Evolutionary conservation across 2,888 invertebrate genomes (phyloP).

Genomic region (Corbicula japonica): DNA sequence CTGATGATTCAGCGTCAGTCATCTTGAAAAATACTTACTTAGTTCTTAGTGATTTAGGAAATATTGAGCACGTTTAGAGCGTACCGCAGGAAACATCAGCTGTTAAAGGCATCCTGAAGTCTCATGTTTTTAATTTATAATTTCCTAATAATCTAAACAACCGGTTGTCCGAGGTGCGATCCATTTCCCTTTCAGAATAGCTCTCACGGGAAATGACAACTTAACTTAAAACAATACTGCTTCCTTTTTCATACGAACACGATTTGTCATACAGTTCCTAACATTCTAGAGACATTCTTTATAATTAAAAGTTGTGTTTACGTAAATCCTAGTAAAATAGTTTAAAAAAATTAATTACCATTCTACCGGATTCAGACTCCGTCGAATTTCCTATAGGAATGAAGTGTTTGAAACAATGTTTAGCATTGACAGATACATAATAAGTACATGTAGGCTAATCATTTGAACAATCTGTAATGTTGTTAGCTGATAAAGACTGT

Average conservation of each 20-base stretch:
- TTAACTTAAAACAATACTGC: slow-evolving; percentile 52
- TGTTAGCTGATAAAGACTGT: slow-evolving; percentile 51
- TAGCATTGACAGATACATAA: slow-evolving; percentile 7
- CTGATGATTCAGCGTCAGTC: no score
- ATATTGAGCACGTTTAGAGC: slow-evolving; percentile 21
- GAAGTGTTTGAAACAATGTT: slow-evolving; percentile 46
- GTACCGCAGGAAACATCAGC: slow-evolving; percentile 27
- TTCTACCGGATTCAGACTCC: slow-evolving; percentile 10
- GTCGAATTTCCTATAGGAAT: slow-evolving; percentile 37
- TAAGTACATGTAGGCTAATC: slow-evolving; percentile 49
- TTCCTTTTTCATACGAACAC: slow-evolving; percentile 41
- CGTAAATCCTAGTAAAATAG: slow-evolving; percentile 1
- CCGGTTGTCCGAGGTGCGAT: slow-evolving; percentile 25
- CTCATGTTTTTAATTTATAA: slow-evolving; percentile 24
- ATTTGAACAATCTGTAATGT: slow-evolving; percentile 35
- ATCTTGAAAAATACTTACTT: no score
- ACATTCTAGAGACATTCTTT: not conserved
- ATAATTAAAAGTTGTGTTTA: not conserved
- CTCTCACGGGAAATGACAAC: slow-evolving; percentile 54
- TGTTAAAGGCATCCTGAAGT: slow-evolving; percentile 26
- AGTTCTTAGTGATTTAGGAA: slow-evolving; percentile 32
- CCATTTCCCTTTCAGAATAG: slow-evolving; percentile 21
- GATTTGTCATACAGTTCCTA: not conserved
- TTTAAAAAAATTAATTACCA: slow-evolving; percentile 39
- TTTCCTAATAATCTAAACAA: slow-evolving; percentile 38